Base-by-base conservation (phyloP, 2,888 invertebrate genomes). In the Abrostola triplasia region DNA sequence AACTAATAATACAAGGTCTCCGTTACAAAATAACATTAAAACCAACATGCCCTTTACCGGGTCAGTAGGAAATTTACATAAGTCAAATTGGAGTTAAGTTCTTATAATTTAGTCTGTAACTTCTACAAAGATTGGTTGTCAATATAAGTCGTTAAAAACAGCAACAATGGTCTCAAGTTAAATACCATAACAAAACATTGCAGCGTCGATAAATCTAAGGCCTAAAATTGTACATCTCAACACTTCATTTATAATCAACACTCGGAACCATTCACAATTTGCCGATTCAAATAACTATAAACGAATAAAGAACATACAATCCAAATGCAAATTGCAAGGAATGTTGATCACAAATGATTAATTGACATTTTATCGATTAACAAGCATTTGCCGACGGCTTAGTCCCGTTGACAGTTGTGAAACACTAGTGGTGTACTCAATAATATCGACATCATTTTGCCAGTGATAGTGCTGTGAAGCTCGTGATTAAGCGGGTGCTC, bases 1-100 rank as follows among this genome's bases (percentile, higher is more conserved):
- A 86, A 58, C 76, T 85, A 84, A 70, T 79, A 84, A 82, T 84
- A 84, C 73, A 78, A 67, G 71, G 67, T 67, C 57, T 69, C 73
- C 12, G 59, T 50, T 71, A 64, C 74, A 68, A 72, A 70, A 70
- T 70, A 78, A 70, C 13, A 55, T 54, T 61, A 40, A 61, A 64
- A 64, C 65, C 66, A 48, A 59, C 50, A 48, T 48, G 71, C 73
- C 77, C 71, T 71, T 68, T 65, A 73, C 64, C 65, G 68, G 77
- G 73, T 70, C 73, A 67, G 76, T 70, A 59, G 36, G 53, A 51
- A 67, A 70, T 70, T 66, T 70, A 67, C 48, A 60, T 37, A 47
- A 67, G 50, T 65, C 52, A 58, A 70, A 67, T 55, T 64, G 62
- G 38, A 38, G 58, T 38, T 53, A 55, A 48, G 42, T 53, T 12